These are phyloP conservation scores for Eristalinus aeneus DNA, from an alignment of 2,888 invertebrate genomes.

Conservation along the genomic window DNA sequence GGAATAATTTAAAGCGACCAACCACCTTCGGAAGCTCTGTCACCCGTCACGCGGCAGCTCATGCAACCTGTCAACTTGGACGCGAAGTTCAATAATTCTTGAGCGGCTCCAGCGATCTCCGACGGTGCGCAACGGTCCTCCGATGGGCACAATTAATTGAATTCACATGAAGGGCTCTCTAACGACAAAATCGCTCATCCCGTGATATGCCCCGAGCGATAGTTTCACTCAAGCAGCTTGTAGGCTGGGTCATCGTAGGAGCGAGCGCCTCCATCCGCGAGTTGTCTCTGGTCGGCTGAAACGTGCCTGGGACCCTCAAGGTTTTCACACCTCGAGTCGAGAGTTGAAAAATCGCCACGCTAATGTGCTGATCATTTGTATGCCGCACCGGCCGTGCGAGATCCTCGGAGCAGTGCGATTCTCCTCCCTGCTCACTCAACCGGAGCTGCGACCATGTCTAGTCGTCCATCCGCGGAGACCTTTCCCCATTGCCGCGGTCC, in stretches of 20 bases:
- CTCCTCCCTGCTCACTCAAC: conserved; percentile 3
- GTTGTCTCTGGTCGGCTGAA: conserved; percentile 36
- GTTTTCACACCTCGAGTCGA: conserved; percentile 66
- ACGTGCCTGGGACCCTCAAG: conserved; percentile 42
- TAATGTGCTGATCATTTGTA: conserved; percentile 71
- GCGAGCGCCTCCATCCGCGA: conserved; percentile 20
- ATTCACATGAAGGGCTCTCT: conserved; percentile 48
- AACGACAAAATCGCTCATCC: conserved; percentile 64
- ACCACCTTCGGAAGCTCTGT: conserved; percentile 66
- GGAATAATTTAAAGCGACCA: conserved; percentile 62
- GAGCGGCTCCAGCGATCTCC: conserved; percentile 18
- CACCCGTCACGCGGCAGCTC: conserved; percentile 41
- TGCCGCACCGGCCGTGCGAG: conserved; percentile 24
- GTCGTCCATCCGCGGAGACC: conserved; percentile 27
- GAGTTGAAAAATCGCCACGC: conserved; percentile 66
- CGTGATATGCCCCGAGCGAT: conserved; percentile 58
- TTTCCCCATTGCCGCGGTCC: conserved; percentile 44
- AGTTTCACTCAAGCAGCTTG: conserved; percentile 58
- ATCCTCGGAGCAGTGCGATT: conserved; percentile 59
- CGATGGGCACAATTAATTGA: conserved; percentile 55
- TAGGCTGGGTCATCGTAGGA: conserved; percentile 58
- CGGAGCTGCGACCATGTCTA: conserved; percentile 21
- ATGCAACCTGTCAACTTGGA: conserved; percentile 60
- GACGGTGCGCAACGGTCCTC: background rate
- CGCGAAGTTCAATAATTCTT: conserved; percentile 57